Base-by-base conservation (phyloP, 2,797 vertebrate species). In the Malurus splendens region DNA sequence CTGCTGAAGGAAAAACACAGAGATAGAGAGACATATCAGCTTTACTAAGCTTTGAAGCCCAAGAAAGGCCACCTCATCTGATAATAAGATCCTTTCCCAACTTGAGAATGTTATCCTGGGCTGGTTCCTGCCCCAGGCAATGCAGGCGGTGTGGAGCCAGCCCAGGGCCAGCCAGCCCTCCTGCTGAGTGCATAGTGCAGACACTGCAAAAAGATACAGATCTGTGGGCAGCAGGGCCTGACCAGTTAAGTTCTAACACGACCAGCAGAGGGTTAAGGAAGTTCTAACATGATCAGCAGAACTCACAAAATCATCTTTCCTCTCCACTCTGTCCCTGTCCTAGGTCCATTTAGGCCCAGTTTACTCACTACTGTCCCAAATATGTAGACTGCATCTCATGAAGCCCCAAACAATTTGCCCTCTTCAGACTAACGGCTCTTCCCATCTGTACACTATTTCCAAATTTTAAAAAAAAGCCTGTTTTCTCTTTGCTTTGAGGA, bases 171-270 rank as follows among this genome's bases (percentile, higher is more conserved):
- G 50, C 18, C 73, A 83, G 36, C n/a, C 6, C 32, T 38, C 45
- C 51, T 12, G 44, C 28, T 17, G 15, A 36, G 4, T 5, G 24
- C 24, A n/a, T 5, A 1, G 4, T 25, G 38, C 6, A 48, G 19
- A 32, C 24, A 32, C 52, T 5, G 48, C 23, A 33, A 23, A 44
- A 16, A 77, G 42, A 28, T 5, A 52, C 8, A 10, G 15, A 20
- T 30, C 25, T 14, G 39, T 32, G 50, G 27, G 59, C 15, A 86
- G 51, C 3, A 14, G 16, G 18, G 16, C 14, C 18, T 32, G 32
- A 25, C 0, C 0, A 30, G 39, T 48, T 47, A 57, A 75, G 19
- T 9, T 67, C 28, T 19, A 23, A 30, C 4, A 3, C 19, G 20
- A 62, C n/a, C 48, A 67, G 27, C 33, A 83, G 33, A 59, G 0